Percentiles rank a stretch among this genome's conserved stretches.
Conservation (phyloP, 2,113 vertebrate species). For the Prolemur simus region DNA sequence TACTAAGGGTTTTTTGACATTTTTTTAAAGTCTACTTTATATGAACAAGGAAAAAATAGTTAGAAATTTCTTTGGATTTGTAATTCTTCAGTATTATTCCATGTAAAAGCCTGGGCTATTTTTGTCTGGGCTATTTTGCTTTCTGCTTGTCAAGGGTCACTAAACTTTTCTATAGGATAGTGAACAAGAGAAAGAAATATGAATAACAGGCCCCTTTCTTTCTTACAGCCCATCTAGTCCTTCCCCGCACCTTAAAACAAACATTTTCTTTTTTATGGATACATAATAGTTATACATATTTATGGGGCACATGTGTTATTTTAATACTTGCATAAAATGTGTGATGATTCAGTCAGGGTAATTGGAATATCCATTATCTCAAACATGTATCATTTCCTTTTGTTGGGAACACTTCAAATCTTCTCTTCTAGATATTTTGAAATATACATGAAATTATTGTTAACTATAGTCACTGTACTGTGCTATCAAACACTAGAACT, state of each 20-base stretch:
- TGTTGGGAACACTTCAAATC: background rate
- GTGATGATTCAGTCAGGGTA: background rate
- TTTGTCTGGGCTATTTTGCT: background rate
- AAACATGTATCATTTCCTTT: background rate
- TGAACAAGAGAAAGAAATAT: background rate
- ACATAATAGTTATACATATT: background rate
- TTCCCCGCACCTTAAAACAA: background rate
- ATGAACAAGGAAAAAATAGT: background rate
- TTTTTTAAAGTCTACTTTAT: background rate
- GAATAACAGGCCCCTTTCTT: background rate
- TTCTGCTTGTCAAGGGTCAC: background rate
- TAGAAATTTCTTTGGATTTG: background rate
- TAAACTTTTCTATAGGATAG: background rate
- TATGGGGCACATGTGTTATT: background rate
- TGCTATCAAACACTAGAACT: background rate
- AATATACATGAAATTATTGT: background rate
- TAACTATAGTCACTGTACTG: background rate
- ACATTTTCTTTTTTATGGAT: background rate
- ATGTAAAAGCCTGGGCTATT: background rate
- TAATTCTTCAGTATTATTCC: background rate
- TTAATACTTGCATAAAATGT: background rate
- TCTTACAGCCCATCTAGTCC: background rate
- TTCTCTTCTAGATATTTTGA: background rate
- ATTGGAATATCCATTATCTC: background rate
- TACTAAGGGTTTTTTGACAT: background rate